Evolutionary conservation across 2,797 vertebrate species (phyloP), one percentile per base, ranked within the genome.

Genomic region (Leucoraja ocellata): DNA sequence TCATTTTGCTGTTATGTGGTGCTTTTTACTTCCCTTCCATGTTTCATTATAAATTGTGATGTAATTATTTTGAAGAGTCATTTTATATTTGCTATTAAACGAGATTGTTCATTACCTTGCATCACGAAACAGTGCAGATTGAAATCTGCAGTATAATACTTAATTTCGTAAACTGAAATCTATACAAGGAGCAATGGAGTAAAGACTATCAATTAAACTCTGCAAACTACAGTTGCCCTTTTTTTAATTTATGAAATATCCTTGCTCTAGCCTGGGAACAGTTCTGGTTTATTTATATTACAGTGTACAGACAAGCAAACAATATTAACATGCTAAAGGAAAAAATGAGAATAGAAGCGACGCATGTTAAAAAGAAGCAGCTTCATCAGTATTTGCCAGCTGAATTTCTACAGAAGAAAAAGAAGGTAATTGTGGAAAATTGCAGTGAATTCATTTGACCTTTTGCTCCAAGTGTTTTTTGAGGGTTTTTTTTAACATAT

Each of bases 271-370:
- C 18, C 83, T 68, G n/a, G 16, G 5, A 88, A 88, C n/a, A 36
- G 65, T 73, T 93, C 54, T 63, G 79, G 18, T 0, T 94, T 76
- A 65, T 81, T 94, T 76, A 65, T 81, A 81, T 74, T 94, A 8
- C 95, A 99, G 99, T 99, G 93, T 99, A 99, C 95, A 97, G 98
- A 94, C 99, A 99, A 94, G 99, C 98, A 80, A 98, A 96, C 95
- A 99, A 98, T 94, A 98, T 99, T 95, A 99, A 97, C 93, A 97
- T 99, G 97, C 95, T 99, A 39, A 99, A 99, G 94, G 98, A 98
- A 0, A 98, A 97, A 25, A 99, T 99, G 98, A 99, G 97, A 96
- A 98, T 99, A 3, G 98, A 99, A 96, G 98, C 98, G 2, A 98
- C 97, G 21, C 98, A 99, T 1, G 98, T 99, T 93, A 99, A 98